Conservation (phyloP, 2,113 vertebrate genomes). For the Melanotaenia duboulayi region DNA sequence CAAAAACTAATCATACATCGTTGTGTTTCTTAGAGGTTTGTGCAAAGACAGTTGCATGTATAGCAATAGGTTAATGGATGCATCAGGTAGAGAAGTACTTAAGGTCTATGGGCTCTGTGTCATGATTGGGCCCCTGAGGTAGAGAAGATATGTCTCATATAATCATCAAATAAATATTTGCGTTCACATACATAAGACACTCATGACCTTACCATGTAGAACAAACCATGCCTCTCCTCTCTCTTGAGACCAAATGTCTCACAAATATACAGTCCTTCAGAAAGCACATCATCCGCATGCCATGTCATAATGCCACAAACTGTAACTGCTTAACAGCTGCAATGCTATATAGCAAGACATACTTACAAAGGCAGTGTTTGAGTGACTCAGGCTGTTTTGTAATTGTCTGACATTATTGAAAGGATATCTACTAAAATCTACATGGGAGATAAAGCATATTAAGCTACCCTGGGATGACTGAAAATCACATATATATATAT, state of each 20-base stretch:
- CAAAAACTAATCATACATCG: background rate
- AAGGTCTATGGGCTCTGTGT: constrained; percentile 47
- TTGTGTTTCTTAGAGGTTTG: background rate
- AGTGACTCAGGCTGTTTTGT: background rate
- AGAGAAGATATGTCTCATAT: constrained; percentile 1
- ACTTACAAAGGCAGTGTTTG: background rate
- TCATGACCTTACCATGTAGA: background rate
- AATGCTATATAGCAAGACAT: background rate
- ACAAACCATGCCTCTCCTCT: background rate
- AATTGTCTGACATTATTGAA: too few relatives aligned
- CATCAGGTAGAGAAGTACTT: constrained; percentile 25
- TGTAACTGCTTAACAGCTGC: background rate
- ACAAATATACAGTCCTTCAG: background rate
- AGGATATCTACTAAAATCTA: too few relatives aligned
- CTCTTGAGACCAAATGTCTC: constrained; percentile 7
- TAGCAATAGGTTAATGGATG: constrained; percentile 64
- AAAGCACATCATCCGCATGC: background rate
- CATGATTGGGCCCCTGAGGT: constrained; percentile 20
- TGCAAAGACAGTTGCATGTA: constrained; percentile 31
- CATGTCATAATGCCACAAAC: background rate
- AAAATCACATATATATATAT: background rate
- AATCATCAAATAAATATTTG: background rate
- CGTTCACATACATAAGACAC: background rate
- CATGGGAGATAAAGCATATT: too few relatives aligned
- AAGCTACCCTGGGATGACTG: too few relatives aligned